These are phyloP conservation scores for Poicephalus meyeri DNA, from an alignment of 2,113 vertebrate species.

Conservation along the genomic window DNA sequence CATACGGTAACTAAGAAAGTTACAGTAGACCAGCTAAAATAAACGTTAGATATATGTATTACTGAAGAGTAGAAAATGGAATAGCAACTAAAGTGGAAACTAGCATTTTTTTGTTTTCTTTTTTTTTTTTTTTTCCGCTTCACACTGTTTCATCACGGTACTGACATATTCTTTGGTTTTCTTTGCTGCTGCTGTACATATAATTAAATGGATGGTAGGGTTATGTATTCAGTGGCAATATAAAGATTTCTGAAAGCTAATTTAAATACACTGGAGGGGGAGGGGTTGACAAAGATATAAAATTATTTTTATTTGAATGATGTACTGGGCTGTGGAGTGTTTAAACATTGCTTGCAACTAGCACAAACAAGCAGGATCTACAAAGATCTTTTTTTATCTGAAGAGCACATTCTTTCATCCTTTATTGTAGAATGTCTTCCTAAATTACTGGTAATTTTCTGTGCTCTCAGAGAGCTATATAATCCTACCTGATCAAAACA, in stretches of 20 bases:
- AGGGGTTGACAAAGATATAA: slow-evolving; percentile 22
- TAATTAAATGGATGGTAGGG: slow-evolving; percentile 4
- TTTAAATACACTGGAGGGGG: slow-evolving; percentile 41
- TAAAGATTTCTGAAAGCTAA: slow-evolving; percentile 19
- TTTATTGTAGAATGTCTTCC: slow-evolving; percentile 54
- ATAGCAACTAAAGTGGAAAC: neutral
- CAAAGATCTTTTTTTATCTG: slow-evolving; percentile 65
- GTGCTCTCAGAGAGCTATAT: slow-evolving; percentile 43
- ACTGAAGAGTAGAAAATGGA: neutral
- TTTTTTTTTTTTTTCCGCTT: neutral
- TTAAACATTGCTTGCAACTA: slow-evolving; percentile 59
- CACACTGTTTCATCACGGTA: neutral
- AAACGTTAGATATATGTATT: neutral
- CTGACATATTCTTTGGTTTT: neutral
- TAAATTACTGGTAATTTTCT: slow-evolving; percentile 72
- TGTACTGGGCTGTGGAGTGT: slow-evolving; percentile 12
- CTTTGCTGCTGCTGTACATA: neutral
- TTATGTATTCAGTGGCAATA: neutral
- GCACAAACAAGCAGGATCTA: slow-evolving; percentile 55
- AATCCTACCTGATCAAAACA: slow-evolving; percentile 66
- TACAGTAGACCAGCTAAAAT: neutral
- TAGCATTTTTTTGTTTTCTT: neutral
- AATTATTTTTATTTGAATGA: slow-evolving; percentile 59
- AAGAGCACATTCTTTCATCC: slow-evolving; percentile 47
- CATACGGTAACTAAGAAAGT: neutral